Conservation (phyloP, 2,888 invertebrate genomes). For the Steromphala cineraria region DNA sequence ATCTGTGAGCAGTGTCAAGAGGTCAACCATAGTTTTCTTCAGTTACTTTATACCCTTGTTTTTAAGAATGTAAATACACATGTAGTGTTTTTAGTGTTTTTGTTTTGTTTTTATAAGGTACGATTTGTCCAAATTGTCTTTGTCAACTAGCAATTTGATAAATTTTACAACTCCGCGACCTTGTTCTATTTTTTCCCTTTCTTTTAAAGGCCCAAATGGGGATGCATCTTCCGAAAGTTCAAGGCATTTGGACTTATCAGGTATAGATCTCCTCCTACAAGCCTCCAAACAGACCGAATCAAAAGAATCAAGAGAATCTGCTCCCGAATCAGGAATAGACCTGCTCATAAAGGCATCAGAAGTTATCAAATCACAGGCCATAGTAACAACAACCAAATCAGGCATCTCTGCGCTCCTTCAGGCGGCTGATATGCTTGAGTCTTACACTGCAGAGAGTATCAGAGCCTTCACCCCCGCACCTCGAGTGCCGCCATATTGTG, state of each 20-base stretch:
- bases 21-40: too few species aligned
- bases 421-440: not conserved
- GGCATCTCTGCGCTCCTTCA: not conserved
- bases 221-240: too few species aligned
- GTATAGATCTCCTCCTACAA: not conserved
- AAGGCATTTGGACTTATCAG: not conserved
- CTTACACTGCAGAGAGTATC: not conserved
- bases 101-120: too few species aligned
- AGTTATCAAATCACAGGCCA: not conserved
- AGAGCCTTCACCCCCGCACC: not conserved
- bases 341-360: not conserved
- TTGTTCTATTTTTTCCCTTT: too few species aligned
- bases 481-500: not conserved
- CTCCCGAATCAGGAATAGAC: not conserved
- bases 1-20: too few species aligned
- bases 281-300: not conserved
- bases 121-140: too few species aligned
- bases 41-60: too few species aligned
- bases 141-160: too few species aligned
- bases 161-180: too few species aligned
- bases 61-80: too few species aligned
- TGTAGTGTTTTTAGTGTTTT: too few species aligned
- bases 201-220: too few species aligned
- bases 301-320: not conserved
- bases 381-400: not conserved